These are phyloP conservation scores for Apis florea DNA, from an alignment of 1,140 invertebrate species.

Conservation along the genomic window DNA sequence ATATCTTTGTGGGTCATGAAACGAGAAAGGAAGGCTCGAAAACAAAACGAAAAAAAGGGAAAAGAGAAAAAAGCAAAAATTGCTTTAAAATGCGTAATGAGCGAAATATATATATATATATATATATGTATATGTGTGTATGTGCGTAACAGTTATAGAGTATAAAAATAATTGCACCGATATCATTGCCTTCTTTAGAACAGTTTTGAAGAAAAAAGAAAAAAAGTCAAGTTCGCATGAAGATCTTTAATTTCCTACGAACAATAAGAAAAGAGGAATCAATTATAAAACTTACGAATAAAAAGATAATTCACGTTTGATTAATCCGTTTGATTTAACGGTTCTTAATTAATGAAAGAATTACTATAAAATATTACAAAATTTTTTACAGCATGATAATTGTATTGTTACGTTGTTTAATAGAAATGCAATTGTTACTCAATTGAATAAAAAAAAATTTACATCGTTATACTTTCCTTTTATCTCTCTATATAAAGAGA, in stretches of 20 bases:
- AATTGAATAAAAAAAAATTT: too few relatives aligned
- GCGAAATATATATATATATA: slow-evolving; percentile 8
- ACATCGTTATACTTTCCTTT: too few relatives aligned
- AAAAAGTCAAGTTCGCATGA: neutral
- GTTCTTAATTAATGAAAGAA: too few relatives aligned
- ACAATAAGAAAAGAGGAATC: neutral
- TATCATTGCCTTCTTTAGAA: slow-evolving; percentile 17
- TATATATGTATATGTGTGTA: neutral
- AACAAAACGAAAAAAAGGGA: neutral
- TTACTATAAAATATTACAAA: too few relatives aligned
- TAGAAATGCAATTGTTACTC: too few relatives aligned
- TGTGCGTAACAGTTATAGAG: slow-evolving; percentile 9
- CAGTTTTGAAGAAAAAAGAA: neutral
- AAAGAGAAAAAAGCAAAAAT: neutral
- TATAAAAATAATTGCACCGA: slow-evolving; percentile 37
- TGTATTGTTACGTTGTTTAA: too few relatives aligned
- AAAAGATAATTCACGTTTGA: neutral
- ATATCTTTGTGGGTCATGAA: neutral
- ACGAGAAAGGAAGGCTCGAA: neutral
- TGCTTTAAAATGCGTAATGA: slow-evolving; percentile 28
- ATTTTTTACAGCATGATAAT: too few relatives aligned
- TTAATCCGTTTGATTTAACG: neutral
- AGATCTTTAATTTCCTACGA: neutral
- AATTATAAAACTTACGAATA: neutral
- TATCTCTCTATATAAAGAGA: too few relatives aligned